Evolutionary conservation across 2,113 vertebrate genomes (phyloP).

Genomic region (Laticauda laticaudata): DNA sequence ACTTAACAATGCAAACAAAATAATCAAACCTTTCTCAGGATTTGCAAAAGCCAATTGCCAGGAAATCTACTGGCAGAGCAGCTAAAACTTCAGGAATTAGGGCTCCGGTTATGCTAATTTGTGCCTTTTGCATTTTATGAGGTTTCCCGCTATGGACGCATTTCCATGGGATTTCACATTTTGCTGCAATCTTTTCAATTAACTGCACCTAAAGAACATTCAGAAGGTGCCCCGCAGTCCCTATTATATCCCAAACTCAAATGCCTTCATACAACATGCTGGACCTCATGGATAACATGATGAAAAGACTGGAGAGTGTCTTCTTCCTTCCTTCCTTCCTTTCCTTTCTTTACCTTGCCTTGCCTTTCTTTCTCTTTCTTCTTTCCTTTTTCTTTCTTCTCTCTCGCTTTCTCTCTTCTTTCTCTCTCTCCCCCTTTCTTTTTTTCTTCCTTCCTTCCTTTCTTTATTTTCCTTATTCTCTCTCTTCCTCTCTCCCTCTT

Average conservation of each 20-base stretch:
- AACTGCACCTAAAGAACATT: neutral
- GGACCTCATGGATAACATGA: neutral
- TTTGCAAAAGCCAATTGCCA: neutral
- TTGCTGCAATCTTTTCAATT: rapidly evolving
- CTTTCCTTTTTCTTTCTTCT: neutral
- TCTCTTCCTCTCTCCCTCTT: no score
- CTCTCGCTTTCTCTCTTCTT: no score
- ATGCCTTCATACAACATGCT: rapidly evolving
- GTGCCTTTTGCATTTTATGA: neutral
- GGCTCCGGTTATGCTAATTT: no score
- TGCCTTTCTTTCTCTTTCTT: neutral
- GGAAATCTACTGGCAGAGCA: neutral
- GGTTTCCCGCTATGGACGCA: neutral
- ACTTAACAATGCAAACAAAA: neutral
- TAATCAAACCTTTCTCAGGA: neutral
- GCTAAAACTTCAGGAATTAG: neutral
- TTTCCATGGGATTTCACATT: no score
- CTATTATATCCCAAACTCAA: neutral
- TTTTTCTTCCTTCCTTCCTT: neutral
- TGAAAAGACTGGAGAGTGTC: neutral
- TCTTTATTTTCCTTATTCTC: no score
- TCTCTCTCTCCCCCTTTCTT: no score
- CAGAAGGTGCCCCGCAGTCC: neutral
- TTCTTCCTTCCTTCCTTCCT: neutral
- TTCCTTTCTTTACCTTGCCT: no score